Evolutionary conservation across 1,140 invertebrate genomes (phyloP).

Genomic region (Drosophila arizonae): DNA sequence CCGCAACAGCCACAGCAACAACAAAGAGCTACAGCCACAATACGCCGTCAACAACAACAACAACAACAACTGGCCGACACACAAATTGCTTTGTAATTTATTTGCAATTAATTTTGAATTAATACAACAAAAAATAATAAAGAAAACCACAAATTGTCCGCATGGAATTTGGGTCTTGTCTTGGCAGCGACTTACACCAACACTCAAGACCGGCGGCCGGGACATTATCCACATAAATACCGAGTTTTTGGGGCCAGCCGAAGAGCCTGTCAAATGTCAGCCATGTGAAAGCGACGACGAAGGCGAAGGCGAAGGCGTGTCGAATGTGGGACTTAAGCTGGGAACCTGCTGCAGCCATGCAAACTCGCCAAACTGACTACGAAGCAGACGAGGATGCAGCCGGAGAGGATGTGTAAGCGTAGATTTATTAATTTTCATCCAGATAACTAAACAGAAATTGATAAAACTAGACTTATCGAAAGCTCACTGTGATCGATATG

Average conservation of each 20-base stretch:
- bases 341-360: constrained; percentile 8
- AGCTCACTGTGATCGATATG: too few species aligned
- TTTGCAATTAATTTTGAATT: constrained; percentile 81
- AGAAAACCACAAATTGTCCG: constrained; percentile 48
- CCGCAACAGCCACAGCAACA: constrained; percentile 27
- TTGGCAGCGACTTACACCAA: constrained; percentile 33
- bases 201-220: constrained; percentile 20
- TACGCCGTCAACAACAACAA: constrained; percentile 15
- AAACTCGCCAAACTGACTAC: not conserved
- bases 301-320: constrained; percentile 43
- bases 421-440: constrained; percentile 19
- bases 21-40: not conserved
- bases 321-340: constrained; percentile 32
- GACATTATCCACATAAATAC: constrained; percentile 42
- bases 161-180: constrained; percentile 68
- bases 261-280: constrained; percentile 46
- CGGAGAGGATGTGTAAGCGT: constrained; percentile 5
- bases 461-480: constrained; percentile 15
- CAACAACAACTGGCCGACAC: constrained; percentile 53
- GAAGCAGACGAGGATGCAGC: constrained; percentile 1
- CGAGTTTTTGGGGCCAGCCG: constrained; percentile 19
- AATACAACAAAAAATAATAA: constrained; percentile 58
- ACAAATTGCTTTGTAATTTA: constrained; percentile 80
- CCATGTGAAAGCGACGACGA: constrained; percentile 42
- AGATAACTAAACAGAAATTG: constrained; percentile 20